Percentiles rank a stretch among this genome's conserved stretches.
Evolutionary conservation across 2,797 vertebrate genomes (phyloP).

Genomic region (Peromyscus aztecus): DNA sequence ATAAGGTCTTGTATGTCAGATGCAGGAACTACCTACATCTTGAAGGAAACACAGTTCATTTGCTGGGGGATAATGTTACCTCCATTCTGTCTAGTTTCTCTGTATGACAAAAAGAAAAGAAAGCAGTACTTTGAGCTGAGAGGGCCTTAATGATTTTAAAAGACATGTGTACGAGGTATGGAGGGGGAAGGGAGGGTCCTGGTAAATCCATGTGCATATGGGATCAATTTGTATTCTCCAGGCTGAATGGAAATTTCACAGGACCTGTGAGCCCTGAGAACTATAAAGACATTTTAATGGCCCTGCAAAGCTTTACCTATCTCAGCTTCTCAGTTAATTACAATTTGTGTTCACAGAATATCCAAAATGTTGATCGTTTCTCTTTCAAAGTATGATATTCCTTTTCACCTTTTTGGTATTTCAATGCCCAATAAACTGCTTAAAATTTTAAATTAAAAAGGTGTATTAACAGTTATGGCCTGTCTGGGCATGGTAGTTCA

Average conservation of each 20-base stretch:
- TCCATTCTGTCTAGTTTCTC: not conserved
- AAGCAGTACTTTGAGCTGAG: constrained; percentile 8
- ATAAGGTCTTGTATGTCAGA: not conserved
- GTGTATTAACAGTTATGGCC: not conserved
- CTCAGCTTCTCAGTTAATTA: not conserved
- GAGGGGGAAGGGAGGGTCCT: not conserved
- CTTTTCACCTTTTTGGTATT: not conserved
- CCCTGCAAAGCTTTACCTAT: not conserved
- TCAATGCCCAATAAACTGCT: not conserved
- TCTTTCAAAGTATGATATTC: not conserved
- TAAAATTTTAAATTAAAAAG: constrained; percentile 52
- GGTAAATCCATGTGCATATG: not conserved
- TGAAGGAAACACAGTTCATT: not conserved
- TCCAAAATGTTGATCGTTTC: not conserved
- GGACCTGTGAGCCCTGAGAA: constrained; percentile 22
- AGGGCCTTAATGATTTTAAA: constrained; percentile 24
- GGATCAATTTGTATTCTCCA: constrained; percentile 38
- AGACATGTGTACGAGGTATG: not conserved
- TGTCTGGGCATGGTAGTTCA: not conserved
- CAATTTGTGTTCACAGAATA: not conserved
- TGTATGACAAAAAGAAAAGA: not conserved
- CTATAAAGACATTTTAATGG: constrained; percentile 46
- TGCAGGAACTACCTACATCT: not conserved
- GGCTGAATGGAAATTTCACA: constrained; percentile 3
- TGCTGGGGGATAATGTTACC: not conserved